These are phyloP conservation scores for Carlito syrichta DNA, from an alignment of 2,113 vertebrate genomes.

Conservation along the genomic window DNA sequence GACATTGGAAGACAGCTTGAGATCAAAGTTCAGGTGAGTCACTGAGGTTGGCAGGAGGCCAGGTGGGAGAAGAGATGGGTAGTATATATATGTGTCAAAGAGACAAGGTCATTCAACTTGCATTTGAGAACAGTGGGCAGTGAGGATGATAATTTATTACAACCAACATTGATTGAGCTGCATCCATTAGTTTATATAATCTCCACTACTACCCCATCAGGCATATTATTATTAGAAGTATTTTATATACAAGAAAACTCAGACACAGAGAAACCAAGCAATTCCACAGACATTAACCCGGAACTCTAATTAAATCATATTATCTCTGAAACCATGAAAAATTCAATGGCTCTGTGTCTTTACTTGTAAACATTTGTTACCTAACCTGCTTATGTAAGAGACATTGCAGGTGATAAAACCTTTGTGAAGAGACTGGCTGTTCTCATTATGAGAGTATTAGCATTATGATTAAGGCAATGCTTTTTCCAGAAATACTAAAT, in stretches of 20 bases:
- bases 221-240: neutral
- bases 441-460: neutral
- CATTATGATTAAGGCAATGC: neutral
- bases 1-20: constrained; percentile 28
- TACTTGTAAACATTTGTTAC: neutral
- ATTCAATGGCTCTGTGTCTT: neutral
- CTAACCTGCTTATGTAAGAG: neutral
- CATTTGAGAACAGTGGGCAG: neutral
- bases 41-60: neutral
- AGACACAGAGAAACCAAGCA: constrained; percentile 4
- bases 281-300: neutral
- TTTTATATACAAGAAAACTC: neutral
- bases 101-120: neutral
- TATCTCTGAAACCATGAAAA: constrained; percentile 2
- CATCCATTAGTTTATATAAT: neutral
- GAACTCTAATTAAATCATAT: neutral
- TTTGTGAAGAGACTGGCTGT: neutral
- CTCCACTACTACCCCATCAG: neutral
- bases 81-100: neutral
- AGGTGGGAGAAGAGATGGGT: neutral
- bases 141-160: neutral
- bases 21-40: neutral
- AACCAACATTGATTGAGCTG: neutral
- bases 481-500: neutral
- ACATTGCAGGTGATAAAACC: neutral